Evolutionary conservation across 2,113 vertebrate genomes (phyloP).

Genomic region (Sturnira hondurensis): DNA sequence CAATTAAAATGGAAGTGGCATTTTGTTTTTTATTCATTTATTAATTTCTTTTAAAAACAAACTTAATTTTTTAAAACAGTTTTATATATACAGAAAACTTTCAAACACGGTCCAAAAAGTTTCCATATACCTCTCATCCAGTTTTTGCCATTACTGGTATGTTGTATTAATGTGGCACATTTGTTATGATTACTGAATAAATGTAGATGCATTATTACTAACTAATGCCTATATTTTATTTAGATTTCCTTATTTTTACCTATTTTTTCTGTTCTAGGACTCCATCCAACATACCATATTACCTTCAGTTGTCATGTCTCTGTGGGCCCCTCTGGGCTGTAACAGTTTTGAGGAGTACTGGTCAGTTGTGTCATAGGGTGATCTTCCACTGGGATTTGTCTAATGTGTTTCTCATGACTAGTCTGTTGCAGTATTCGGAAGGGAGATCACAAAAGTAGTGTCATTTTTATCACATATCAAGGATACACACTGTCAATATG

Average conservation of each 20-base stretch:
- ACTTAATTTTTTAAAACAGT: not conserved
- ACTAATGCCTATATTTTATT: not conserved
- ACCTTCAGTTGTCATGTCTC: not conserved
- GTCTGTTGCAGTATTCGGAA: not conserved
- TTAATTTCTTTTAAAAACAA: not conserved
- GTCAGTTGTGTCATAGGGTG: not conserved
- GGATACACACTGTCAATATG: not conserved
- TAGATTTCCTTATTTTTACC: not conserved
- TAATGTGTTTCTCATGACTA: not conserved
- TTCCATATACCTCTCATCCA: not conserved
- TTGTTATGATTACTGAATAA: not conserved
- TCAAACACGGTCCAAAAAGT: not conserved
- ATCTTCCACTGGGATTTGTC: not conserved
- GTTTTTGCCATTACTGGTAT: not conserved
- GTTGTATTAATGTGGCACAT: not conserved
- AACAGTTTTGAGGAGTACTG: not conserved
- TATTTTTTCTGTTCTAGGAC: not conserved
- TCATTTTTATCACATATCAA: not conserved
- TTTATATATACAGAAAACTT: not conserved
- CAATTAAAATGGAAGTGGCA: not conserved
- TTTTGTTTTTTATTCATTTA: not conserved
- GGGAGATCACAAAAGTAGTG: not conserved
- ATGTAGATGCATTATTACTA: not conserved
- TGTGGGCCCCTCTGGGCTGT: not conserved
- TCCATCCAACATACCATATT: not conserved